phyloP scores from a whole-genome alignment of 2,888 invertebrate genomes.

The Drosophila fulvimacula region DNA sequence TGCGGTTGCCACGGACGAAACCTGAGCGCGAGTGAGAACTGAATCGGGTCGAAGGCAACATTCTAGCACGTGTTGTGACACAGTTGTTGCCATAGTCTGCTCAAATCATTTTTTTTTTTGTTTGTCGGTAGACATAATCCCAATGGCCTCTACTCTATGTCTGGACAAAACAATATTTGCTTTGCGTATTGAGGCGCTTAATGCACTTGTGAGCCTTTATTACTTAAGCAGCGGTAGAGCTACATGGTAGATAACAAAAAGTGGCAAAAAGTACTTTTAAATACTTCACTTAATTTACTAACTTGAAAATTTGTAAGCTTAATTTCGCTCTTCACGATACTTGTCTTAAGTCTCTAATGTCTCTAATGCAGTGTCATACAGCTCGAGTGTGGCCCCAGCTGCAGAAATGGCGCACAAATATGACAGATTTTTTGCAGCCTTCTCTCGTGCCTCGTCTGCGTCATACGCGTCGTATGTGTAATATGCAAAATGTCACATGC shows the following conservation, averaged over 20 bases:
- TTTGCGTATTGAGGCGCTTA: slow-evolving; percentile 10
- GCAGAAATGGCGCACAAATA: slow-evolving; percentile 13
- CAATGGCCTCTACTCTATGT: background rate
- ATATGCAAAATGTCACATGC: slow-evolving; percentile 27
- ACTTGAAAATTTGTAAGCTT: too few relatives aligned
- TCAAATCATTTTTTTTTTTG: background rate
- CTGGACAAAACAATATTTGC: slow-evolving; percentile 3
- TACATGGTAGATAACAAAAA: background rate
- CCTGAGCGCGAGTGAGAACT: background rate
- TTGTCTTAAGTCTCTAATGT: background rate
- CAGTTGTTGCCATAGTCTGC: background rate
- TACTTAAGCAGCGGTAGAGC: background rate
- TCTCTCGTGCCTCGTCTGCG: background rate
- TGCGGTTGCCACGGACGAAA: slow-evolving; percentile 27
- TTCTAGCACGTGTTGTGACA: slow-evolving; percentile 1
- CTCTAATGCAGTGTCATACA: background rate
- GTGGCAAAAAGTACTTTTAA: background rate
- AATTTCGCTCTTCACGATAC: background rate
- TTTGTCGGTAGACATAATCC: slow-evolving; percentile 14
- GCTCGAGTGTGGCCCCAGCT: background rate
- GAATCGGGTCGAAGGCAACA: slow-evolving; percentile 15
- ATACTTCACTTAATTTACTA: too few relatives aligned
- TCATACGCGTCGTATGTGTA: slow-evolving; percentile 33
- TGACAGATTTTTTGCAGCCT: background rate
- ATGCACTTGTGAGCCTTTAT: slow-evolving; percentile 14